Evolutionary conservation across 2,113 vertebrate species (phyloP).

Genomic region (Origma solitaria): DNA sequence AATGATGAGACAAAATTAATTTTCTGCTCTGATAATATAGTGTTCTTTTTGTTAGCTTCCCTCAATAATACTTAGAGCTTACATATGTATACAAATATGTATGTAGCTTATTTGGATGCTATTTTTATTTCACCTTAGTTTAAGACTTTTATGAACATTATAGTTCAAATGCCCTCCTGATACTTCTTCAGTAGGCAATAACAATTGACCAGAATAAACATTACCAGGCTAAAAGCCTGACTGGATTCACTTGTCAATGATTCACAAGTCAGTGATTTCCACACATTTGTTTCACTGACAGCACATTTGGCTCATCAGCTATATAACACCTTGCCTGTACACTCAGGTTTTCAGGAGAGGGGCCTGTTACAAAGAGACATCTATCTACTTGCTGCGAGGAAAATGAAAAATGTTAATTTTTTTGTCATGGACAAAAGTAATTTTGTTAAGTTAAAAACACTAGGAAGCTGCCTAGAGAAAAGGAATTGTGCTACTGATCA

Average conservation of each 20-base stretch:
- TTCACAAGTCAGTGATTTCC: background rate
- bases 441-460: background rate
- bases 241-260: background rate
- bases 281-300: background rate
- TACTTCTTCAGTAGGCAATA: background rate
- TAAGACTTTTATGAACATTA: background rate
- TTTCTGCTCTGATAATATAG: background rate
- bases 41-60: background rate
- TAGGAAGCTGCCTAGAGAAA: background rate
- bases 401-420: background rate
- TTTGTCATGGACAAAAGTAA: background rate
- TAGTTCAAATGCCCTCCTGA: background rate
- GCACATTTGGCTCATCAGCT: background rate
- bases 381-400: background rate
- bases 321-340: background rate
- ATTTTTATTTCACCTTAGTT: conserved; percentile 4
- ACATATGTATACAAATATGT: background rate
- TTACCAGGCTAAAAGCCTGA: background rate
- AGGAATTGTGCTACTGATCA: background rate
- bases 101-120: background rate
- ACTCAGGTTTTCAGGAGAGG: background rate
- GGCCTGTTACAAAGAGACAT: background rate
- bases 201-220: background rate
- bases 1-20: background rate
- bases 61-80: background rate